phyloP scores from a whole-genome alignment of 2,797 vertebrate species.

The Buceros bicornis region DNA sequence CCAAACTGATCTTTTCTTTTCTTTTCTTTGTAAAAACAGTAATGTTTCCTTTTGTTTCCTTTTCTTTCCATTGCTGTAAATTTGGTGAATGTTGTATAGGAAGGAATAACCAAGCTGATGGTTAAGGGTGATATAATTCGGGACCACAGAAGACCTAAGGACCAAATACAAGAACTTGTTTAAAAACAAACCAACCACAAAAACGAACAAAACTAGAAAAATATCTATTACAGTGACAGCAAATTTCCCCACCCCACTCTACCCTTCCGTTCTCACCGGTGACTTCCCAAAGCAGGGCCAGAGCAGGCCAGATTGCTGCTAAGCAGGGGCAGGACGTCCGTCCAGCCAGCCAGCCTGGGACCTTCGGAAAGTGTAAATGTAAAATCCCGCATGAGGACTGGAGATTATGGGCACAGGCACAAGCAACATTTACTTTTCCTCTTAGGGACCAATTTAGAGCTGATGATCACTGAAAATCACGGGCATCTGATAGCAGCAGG shows the following conservation, averaged over 20 bases:
- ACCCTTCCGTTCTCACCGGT: not conserved
- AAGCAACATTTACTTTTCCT: not conserved
- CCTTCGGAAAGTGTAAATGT: not conserved
- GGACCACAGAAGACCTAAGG: slow-evolving; percentile 36
- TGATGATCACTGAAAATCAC: not conserved
- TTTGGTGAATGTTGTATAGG: slow-evolving; percentile 62
- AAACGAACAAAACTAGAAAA: not conserved
- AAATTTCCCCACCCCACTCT: not conserved
- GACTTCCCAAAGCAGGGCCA: not conserved
- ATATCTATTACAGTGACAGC: not conserved
- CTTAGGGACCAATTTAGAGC: not conserved
- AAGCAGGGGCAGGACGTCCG: not conserved
- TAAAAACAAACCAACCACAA: not conserved
- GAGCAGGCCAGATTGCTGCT: not conserved
- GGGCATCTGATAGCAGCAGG: not conserved
- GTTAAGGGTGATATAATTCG: not conserved
- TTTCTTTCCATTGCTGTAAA: slow-evolving; percentile 48
- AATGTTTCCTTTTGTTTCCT: not conserved
- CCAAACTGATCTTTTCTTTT: slow-evolving; percentile 10
- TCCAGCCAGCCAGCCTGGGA: not conserved
- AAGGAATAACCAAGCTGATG: slow-evolving; percentile 41
- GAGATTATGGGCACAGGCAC: not conserved
- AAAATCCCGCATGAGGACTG: not conserved
- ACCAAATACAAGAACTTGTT: slow-evolving; percentile 57
- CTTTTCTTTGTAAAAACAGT: not conserved